These are phyloP conservation scores for Odobenus rosmarus DNA, from an alignment of 2,113 vertebrate genomes.

Conservation along the genomic window DNA sequence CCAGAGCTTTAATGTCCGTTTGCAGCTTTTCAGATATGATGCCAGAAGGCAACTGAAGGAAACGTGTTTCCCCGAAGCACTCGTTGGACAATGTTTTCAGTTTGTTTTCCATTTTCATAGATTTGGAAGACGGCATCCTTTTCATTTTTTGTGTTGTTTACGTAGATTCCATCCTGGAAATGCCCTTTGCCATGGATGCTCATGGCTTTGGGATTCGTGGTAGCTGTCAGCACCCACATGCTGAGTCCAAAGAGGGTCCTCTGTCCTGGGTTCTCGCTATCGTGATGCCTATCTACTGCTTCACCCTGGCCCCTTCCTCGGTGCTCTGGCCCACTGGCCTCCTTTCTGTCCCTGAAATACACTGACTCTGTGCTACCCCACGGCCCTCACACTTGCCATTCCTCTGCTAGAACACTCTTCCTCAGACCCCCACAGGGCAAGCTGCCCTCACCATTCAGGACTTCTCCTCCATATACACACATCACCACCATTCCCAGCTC, in stretches of 20 bases:
- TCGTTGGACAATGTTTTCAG: not conserved
- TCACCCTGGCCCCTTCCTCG: not conserved
- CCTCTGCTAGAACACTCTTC: not conserved
- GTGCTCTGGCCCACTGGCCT: not conserved
- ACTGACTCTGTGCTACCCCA: not conserved
- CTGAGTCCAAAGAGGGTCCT: not conserved
- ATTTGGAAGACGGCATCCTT: not conserved
- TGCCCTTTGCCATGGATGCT: not conserved
- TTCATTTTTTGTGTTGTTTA: not conserved
- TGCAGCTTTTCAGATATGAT: not conserved
- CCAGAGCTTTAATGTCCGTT: not conserved
- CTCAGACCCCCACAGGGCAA: not conserved
- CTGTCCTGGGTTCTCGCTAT: accelerated
- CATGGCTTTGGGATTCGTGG: accelerated
- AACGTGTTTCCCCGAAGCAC: not conserved
- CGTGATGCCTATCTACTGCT: accelerated
- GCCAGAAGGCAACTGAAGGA: not conserved
- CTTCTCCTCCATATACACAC: not conserved
- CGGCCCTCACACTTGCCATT: not conserved
- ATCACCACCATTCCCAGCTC: not conserved
- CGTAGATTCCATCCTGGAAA: not conserved
- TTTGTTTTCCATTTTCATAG: not conserved
- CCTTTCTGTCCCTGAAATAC: not conserved
- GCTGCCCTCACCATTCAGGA: not conserved
- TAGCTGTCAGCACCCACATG: no score